A percentile compares a stretch with the other conserved stretches of the same genome.
These are phyloP conservation scores for Heterochromis multidens DNA, from an alignment of 2,113 vertebrate species.

Conservation along the genomic window DNA sequence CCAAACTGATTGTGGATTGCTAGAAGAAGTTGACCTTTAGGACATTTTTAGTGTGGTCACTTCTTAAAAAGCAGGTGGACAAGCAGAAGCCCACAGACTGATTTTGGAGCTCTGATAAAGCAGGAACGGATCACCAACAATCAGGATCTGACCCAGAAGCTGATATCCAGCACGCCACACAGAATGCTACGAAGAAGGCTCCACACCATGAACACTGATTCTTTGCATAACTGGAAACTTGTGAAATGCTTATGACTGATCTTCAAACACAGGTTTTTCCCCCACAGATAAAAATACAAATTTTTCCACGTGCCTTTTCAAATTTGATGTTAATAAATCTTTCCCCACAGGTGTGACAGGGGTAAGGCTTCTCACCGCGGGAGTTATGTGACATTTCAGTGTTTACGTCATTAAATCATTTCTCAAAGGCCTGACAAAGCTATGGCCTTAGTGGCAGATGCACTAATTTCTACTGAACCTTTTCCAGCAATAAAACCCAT, in stretches of 20 bases:
- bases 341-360: background rate
- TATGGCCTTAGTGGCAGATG: rapidly evolving
- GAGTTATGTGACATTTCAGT: too few relatives aligned
- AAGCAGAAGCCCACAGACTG: background rate
- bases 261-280: background rate
- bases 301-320: background rate
- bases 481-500: background rate
- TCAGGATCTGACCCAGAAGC: background rate
- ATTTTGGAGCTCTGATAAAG: background rate
- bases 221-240: background rate
- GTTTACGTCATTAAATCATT: background rate
- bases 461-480: background rate
- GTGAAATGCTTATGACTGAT: background rate
- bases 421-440: background rate
- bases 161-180: background rate
- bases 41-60: background rate
- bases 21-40: too few relatives aligned
- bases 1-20: background rate
- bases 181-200: too few relatives aligned
- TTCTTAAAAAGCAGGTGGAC: background rate
- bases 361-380: background rate
- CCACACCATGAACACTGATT: background rate
- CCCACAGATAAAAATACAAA: background rate
- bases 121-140: rapidly evolving
- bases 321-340: background rate